These are phyloP conservation scores for Arge pagana DNA, from an alignment of 2,888 invertebrate genomes.

Conservation along the genomic window DNA sequence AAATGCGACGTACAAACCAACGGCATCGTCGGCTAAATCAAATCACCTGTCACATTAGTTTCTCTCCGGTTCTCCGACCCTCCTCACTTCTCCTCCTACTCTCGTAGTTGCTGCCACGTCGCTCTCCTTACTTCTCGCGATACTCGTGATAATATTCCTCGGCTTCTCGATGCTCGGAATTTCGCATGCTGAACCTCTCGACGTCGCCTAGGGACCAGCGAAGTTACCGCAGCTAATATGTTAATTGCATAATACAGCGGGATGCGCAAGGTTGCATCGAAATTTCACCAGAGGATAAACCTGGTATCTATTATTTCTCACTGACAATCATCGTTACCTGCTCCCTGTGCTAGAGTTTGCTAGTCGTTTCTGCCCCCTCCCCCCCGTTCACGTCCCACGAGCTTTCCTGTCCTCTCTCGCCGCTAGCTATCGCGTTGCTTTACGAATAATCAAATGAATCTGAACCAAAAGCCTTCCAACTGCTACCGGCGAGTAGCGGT, in stretches of 20 bases:
- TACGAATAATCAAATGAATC: slow-evolving; percentile 11
- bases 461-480: too few relatives aligned
- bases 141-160: too few relatives aligned
- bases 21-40: slow-evolving; percentile 20
- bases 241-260: slow-evolving; percentile 22
- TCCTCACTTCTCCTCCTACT: neutral
- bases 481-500: too few relatives aligned
- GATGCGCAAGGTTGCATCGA: slow-evolving; percentile 15
- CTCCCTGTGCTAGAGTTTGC: neutral
- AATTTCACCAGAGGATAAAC: slow-evolving; percentile 8
- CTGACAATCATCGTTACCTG: slow-evolving; percentile 16
- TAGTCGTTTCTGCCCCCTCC: neutral
- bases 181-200: too few relatives aligned
- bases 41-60: slow-evolving; percentile 25
- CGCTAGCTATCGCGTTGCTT: too few relatives aligned
- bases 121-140: too few relatives aligned
- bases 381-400: slow-evolving; percentile 6
- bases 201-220: neutral
- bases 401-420: slow-evolving; percentile 1
- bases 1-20: slow-evolving; percentile 17
- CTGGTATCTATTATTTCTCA: slow-evolving; percentile 10
- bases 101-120: too few relatives aligned
- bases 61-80: slow-evolving; percentile 10
- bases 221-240: slow-evolving; percentile 11
- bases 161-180: too few relatives aligned